phyloP scores from a whole-genome alignment of 1,140 invertebrate species.

The Pseudomyrmex concolor region DNA sequence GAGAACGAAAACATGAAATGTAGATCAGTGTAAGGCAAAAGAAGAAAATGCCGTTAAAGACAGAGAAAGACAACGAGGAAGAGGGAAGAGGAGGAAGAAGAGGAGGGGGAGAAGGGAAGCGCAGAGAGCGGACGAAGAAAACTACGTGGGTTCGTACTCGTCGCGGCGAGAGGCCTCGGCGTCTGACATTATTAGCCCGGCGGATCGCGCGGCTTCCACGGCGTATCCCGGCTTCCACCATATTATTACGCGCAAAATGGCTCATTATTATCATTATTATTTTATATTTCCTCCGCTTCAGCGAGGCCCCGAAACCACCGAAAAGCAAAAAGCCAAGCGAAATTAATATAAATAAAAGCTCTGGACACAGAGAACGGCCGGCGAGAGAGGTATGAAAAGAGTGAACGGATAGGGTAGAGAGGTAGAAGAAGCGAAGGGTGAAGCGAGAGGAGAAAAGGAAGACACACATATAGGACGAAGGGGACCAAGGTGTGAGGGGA shows the following conservation, averaged over 20 bases:
- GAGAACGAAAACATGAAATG: neutral
- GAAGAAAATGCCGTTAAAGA: constrained; percentile 17
- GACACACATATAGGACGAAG: constrained; percentile 55
- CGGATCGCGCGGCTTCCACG: constrained; percentile 78
- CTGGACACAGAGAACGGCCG: constrained; percentile 60
- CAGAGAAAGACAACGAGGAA: neutral
- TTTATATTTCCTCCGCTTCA: constrained; percentile 81
- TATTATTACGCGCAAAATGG: constrained; percentile 84
- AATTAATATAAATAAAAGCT: constrained; percentile 84
- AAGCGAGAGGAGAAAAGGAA: constrained; percentile 43
- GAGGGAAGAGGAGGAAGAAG: neutral
- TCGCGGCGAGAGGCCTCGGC: constrained; percentile 70
- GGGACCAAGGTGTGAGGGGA: constrained; percentile 36
- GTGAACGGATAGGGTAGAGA: constrained; percentile 20
- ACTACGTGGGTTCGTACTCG: constrained; percentile 70
- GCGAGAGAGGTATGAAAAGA: constrained; percentile 57
- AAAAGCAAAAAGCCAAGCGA: constrained; percentile 80
- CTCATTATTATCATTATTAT: constrained; percentile 84
- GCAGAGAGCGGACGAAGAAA: constrained; percentile 66
- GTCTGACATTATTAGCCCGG: constrained; percentile 81
- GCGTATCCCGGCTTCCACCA: constrained; percentile 78
- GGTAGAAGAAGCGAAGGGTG: constrained; percentile 9
- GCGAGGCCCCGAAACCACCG: constrained; percentile 71
- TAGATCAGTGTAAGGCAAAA: neutral
- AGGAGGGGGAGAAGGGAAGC: constrained; percentile 23